Percentiles rank a stretch among this genome's conserved stretches.
phyloP scores from a whole-genome alignment of 2,888 invertebrate genomes.

The Pilophorus perplexus region DNA sequence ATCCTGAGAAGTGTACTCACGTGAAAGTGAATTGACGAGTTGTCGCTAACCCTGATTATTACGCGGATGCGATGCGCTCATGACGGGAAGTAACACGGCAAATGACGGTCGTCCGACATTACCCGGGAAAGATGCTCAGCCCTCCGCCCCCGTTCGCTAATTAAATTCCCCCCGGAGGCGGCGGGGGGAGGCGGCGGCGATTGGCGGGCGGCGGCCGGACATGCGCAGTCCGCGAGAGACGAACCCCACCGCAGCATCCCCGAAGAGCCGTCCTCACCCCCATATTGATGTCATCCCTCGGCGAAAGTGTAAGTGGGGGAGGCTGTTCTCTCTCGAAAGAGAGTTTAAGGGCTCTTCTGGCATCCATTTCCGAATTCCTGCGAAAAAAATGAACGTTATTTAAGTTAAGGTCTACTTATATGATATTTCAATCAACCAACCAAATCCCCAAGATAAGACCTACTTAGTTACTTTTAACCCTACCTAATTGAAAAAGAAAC shows the following conservation, averaged over 20 bases:
- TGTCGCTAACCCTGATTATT: slow-evolving; percentile 15
- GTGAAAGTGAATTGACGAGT: slow-evolving; percentile 1
- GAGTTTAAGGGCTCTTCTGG: neutral
- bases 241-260: neutral
- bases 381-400: too few relatives aligned
- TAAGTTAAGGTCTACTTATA: too few relatives aligned
- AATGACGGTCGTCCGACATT: slow-evolving; percentile 41
- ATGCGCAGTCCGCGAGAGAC: slow-evolving; percentile 11
- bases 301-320: slow-evolving; percentile 13
- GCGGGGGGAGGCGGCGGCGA: slow-evolving; percentile 30
- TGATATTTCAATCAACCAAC: too few relatives aligned
- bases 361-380: too few relatives aligned
- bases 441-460: too few relatives aligned
- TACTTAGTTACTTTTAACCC: too few relatives aligned
- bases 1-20: too few relatives aligned
- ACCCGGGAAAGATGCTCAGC: slow-evolving; percentile 16
- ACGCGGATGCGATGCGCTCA: slow-evolving; percentile 40
- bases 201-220: slow-evolving; percentile 27
- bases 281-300: slow-evolving; percentile 35
- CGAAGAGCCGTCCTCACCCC: slow-evolving; percentile 8
- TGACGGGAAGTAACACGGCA: slow-evolving; percentile 43
- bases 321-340: neutral
- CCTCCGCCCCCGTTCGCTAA: slow-evolving; percentile 25
- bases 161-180: slow-evolving; percentile 20
- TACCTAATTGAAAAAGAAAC: too few relatives aligned